Conservation (phyloP, 2,888 invertebrate genomes). For the Nomada flava region DNA sequence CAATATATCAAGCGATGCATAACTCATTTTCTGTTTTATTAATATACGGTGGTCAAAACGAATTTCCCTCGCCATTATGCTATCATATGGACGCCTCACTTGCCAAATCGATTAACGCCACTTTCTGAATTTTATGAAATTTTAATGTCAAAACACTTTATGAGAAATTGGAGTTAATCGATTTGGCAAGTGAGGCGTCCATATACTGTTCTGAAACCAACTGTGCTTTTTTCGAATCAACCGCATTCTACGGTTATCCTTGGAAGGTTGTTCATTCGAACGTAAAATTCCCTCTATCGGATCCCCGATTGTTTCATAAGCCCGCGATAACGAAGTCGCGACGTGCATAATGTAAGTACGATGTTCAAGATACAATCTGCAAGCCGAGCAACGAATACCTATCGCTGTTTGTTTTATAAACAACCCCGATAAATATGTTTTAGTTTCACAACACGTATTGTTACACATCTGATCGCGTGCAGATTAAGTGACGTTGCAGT, state of each 20-base stretch:
- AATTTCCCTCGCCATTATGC: too few species aligned
- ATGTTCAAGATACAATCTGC: slow-evolving; percentile 27
- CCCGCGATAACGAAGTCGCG: slow-evolving; percentile 13
- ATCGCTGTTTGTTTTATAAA: slow-evolving; percentile 35
- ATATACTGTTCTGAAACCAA: too few species aligned
- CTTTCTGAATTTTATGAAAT: too few species aligned
- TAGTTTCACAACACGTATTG: slow-evolving; percentile 3
- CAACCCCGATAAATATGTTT: slow-evolving; percentile 1
- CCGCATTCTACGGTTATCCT: not conserved
- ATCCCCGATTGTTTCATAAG: slow-evolving; percentile 34
- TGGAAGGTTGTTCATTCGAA: not conserved
- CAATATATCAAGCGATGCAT: too few species aligned
- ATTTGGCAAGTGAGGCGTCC: too few species aligned
- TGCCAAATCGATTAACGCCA: too few species aligned
- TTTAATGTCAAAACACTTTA: too few species aligned
- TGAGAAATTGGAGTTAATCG: too few species aligned
- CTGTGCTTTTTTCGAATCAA: not conserved
- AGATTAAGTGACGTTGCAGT: not conserved
- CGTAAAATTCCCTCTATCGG: slow-evolving; percentile 19
- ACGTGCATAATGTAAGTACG: not conserved
- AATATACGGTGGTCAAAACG: too few species aligned
- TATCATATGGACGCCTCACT: too few species aligned
- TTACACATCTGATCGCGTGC: not conserved
- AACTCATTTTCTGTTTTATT: too few species aligned
- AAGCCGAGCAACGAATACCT: not conserved